Evolutionary conservation across 2,888 invertebrate species (phyloP).

Genomic region (Acanthosepion esculentum): DNA sequence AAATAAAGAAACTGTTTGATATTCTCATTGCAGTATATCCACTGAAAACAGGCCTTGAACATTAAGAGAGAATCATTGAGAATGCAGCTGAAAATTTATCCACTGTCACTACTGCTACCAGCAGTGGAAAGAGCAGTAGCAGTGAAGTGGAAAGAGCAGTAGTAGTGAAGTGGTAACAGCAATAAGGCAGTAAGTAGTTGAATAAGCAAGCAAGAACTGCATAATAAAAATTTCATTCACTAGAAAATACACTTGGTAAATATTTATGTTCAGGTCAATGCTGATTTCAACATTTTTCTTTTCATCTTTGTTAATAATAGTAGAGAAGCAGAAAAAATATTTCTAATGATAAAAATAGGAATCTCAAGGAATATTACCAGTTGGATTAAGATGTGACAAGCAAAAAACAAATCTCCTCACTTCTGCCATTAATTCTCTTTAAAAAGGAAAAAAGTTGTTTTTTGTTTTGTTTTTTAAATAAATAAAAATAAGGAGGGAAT

Average conservation of each 20-base stretch:
- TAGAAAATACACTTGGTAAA: not conserved
- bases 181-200: not conserved
- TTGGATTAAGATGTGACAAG: not conserved
- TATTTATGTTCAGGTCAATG: not conserved
- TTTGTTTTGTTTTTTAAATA: not conserved
- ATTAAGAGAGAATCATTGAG: not conserved
- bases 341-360: not conserved
- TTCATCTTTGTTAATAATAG: not conserved
- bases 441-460: not conserved
- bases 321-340: not conserved
- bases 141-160: not conserved
- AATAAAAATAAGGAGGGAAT: not conserved
- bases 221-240: not conserved
- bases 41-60: not conserved
- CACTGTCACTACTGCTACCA: not conserved
- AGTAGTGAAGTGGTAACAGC: not conserved
- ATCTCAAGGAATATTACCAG: not conserved
- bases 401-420: not conserved
- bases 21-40: not conserved
- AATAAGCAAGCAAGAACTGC: conserved; percentile 10
- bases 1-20: not conserved
- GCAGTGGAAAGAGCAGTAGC: not conserved
- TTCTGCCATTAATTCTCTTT: not conserved
- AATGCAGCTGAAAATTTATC: not conserved
- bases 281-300: not conserved